Conservation (phyloP, 2,888 invertebrate species). For the Crocallis elinguaria region DNA sequence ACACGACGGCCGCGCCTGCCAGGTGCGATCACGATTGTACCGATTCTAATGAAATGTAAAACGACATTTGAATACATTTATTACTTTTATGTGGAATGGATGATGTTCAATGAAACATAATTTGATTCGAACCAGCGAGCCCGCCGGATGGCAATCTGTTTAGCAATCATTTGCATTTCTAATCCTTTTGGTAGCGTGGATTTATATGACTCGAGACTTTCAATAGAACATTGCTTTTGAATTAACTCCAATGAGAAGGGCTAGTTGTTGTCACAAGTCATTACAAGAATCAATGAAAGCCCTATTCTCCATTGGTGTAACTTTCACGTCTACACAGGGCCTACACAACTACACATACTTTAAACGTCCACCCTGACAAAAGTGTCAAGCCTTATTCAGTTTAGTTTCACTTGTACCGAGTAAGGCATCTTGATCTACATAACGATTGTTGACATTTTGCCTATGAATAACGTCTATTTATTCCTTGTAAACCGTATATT, state of each 20-base stretch:
- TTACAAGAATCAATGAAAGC: slow-evolving; percentile 35
- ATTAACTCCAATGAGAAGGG: slow-evolving; percentile 42
- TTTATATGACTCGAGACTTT: slow-evolving; percentile 15
- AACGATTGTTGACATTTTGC: slow-evolving; percentile 29
- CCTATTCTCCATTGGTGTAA: slow-evolving; percentile 31
- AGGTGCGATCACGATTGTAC: slow-evolving; percentile 64
- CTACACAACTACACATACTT: not conserved
- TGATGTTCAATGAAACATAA: slow-evolving; percentile 12
- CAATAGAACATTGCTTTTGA: slow-evolving; percentile 33
- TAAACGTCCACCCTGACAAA: slow-evolving; percentile 25
- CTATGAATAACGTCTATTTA: slow-evolving; percentile 32
- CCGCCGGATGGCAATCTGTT: slow-evolving; percentile 4
- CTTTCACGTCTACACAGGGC: slow-evolving; percentile 30
- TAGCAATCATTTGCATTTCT: slow-evolving; percentile 6
- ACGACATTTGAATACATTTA: slow-evolving; percentile 46
- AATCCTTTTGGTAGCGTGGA: not conserved
- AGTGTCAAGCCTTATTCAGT: slow-evolving; percentile 26
- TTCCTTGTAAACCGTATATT: slow-evolving; percentile 28
- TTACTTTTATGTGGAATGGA: slow-evolving; percentile 38
- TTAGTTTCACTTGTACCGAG: slow-evolving; percentile 32
- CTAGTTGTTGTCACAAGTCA: slow-evolving; percentile 41
- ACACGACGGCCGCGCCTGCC: slow-evolving; percentile 54
- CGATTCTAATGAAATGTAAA: slow-evolving; percentile 37
- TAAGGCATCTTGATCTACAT: slow-evolving; percentile 24
- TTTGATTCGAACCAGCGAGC: slow-evolving; percentile 11